These are phyloP conservation scores for Mesocricetus auratus DNA, from an alignment of 2,113 vertebrate species.

Conservation along the genomic window DNA sequence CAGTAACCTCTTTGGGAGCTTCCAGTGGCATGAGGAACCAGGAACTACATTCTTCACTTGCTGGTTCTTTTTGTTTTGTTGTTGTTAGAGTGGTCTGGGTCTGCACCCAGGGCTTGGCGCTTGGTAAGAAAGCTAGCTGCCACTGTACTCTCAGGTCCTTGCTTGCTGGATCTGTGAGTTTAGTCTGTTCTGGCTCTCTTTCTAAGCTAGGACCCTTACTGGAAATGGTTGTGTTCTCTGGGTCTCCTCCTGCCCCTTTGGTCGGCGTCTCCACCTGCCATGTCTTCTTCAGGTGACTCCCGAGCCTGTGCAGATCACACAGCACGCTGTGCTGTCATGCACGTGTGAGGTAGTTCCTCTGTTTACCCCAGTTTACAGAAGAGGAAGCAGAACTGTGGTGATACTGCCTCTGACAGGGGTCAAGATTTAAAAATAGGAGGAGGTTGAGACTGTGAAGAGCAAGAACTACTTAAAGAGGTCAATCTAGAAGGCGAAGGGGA, in stretches of 20 bases:
- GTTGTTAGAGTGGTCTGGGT: not conserved
- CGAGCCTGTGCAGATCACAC: not conserved
- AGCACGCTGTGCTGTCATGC: not conserved
- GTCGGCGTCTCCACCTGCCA: not conserved
- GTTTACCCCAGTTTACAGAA: not conserved
- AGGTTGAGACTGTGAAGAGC: not conserved
- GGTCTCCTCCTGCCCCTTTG: not conserved
- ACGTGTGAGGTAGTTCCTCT: not conserved
- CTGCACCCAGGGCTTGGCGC: not conserved
- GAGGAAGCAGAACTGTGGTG: not conserved
- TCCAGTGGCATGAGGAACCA: not conserved
- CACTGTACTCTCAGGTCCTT: accelerated
- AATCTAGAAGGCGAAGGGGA: not conserved
- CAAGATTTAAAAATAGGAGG: not conserved
- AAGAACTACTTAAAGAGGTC: not conserved
- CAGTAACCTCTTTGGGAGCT: accelerated
- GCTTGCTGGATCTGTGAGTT: not conserved
- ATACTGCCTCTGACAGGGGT: not conserved
- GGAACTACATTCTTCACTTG: not conserved
- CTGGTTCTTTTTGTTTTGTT: not conserved
- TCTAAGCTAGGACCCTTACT: not conserved
- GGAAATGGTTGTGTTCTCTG: not conserved
- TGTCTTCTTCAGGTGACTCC: not conserved
- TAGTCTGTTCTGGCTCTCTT: not conserved
- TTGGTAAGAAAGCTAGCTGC: accelerated